Evolutionary conservation across 2,113 vertebrate genomes (phyloP), one percentile per base, ranked within the genome.

Genomic region (Plectropomus leopardus): DNA sequence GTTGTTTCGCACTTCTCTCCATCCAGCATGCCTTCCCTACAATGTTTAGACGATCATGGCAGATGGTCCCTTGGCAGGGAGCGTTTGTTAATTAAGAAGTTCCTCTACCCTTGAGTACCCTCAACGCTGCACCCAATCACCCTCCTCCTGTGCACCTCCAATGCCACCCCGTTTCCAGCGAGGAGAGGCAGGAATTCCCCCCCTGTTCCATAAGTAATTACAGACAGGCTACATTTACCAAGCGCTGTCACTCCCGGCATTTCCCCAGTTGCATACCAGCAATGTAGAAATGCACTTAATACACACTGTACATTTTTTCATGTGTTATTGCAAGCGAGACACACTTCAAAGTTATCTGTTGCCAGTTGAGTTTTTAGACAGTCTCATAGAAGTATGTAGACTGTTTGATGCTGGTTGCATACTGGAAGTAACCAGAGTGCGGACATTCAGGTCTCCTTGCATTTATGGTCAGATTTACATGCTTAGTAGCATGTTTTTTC

Each of bases 51-150:
- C 69, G 76, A 68, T 58, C 66, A 40, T 40, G 14, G 86, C 92
- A 93, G 91, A 93, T 89, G 93, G 86, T 90, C 88, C 76, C 86
- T 65, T 86, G 79, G 90, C 77, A 78, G 91, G 89, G 76, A 86
- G 76, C 60, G 55, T 88, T 89, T 78, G 73, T 88, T 93, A 93
- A 90, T 93, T 92, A 92, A 92, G 86, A 92, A 86, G 80, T 90
- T 86, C 51, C 78, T 88, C 76, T 89, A 76, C 82, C 79, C 86
- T 84, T 77, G 88, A 91, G 80, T 89, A 85, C 86, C 74, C 84
- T 76, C 68, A 51, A 59, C 72, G 28, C 80, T 72, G 77, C 69
- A 86, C 47, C 84, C 86, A 85, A 80, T 88, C 83, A 77, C 86
- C 86, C 85, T 81, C 86, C 89, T 84, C 66, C 86, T 87, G 86